Conservation (phyloP, 2,113 vertebrate genomes). For the Lethenteron reissneri region DNA sequence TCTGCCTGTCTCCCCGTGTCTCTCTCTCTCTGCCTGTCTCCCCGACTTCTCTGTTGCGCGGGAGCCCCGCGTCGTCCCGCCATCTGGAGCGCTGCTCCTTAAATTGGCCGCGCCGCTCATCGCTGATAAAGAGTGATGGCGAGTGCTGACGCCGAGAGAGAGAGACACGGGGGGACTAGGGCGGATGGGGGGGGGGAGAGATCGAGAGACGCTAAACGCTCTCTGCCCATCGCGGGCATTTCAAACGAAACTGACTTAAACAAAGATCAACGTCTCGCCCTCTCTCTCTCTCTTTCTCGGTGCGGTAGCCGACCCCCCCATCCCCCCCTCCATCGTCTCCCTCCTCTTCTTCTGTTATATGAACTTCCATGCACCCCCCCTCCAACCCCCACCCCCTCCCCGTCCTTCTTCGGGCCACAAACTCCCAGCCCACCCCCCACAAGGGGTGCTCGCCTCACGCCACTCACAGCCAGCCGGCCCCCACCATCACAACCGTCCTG, state of each 20-base stretch:
- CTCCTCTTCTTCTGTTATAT: neutral
- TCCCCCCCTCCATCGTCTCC: neutral
- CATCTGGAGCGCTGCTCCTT: neutral
- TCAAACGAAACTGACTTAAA: conserved; percentile 1
- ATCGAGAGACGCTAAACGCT: neutral
- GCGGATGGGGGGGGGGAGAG: neutral
- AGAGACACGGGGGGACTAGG: neutral
- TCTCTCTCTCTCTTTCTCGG: neutral
- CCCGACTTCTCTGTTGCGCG: too few relatives aligned
- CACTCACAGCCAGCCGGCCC: too few relatives aligned
- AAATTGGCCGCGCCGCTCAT: neutral
- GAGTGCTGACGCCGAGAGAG: conserved; percentile 1
- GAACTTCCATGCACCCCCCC: neutral
- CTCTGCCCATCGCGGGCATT: neutral
- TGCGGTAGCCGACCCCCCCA: neutral
- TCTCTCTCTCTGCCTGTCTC: too few relatives aligned
- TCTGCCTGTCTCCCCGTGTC: too few relatives aligned
- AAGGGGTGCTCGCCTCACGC: neutral
- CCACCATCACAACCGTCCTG: too few relatives aligned
- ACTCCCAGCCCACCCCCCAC: neutral
- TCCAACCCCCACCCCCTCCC: neutral
- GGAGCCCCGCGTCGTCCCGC: neutral
- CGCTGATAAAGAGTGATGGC: conserved; percentile 6
- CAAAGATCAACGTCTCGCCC: neutral
- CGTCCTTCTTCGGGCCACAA: neutral